These are phyloP conservation scores for Drosophila lowei DNA, from an alignment of 1,140 invertebrate genomes.

Conservation along the genomic window DNA sequence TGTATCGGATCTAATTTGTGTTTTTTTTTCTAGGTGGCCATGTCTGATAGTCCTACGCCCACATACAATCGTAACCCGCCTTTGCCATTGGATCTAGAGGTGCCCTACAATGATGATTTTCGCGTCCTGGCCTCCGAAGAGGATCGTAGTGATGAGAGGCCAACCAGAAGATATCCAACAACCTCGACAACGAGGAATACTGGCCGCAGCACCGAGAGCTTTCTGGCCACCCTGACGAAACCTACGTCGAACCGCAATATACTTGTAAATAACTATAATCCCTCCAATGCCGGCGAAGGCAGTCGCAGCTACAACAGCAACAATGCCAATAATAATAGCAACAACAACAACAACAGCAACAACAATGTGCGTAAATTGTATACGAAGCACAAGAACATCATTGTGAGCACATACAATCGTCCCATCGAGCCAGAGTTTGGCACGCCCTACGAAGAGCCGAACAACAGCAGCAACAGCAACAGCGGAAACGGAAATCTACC, in stretches of 20 bases:
- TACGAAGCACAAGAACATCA: constrained; percentile 82
- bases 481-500: constrained; percentile 74
- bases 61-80: constrained; percentile 85
- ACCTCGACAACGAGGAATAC: constrained; percentile 56
- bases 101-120: constrained; percentile 86
- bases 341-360: constrained; percentile 51
- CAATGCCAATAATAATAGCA: constrained; percentile 51
- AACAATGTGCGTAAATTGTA: constrained; percentile 75
- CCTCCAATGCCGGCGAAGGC: constrained; percentile 70
- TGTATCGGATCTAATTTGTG: constrained; percentile 23
- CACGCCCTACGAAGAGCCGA: constrained; percentile 70
- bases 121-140: constrained; percentile 82
- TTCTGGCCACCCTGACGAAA: constrained; percentile 69
- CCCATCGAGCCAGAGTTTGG: constrained; percentile 73
- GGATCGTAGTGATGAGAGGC: constrained; percentile 54
- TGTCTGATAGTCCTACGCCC: constrained; percentile 74
- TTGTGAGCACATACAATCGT: constrained; percentile 80
- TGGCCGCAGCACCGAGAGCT: constrained; percentile 68
- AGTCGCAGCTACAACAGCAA: constrained; percentile 69
- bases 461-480: constrained; percentile 68
- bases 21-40: constrained; percentile 64
- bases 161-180: constrained; percentile 24
- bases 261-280: constrained; percentile 83
- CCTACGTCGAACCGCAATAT: constrained; percentile 80
- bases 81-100: constrained; percentile 86